Evolutionary conservation across 2,113 vertebrate genomes (phyloP).

Genomic region (Cathartes aura): DNA sequence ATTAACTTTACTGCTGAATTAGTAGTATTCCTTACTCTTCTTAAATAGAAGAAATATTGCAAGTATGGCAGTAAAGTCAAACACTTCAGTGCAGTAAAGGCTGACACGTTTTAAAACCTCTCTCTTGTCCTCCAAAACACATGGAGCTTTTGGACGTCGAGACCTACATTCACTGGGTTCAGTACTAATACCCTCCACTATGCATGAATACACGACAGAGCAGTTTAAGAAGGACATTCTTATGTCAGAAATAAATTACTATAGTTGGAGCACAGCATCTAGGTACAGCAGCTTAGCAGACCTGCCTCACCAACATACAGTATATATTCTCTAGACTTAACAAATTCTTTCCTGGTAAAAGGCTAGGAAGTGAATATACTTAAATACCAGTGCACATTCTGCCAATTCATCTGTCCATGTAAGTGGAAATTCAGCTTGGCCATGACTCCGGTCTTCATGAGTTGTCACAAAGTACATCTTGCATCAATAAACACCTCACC

Average conservation of each 20-base stretch:
- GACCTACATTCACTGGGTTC: background rate
- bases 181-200: background rate
- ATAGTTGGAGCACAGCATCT: background rate
- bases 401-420: background rate
- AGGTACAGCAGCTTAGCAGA: background rate
- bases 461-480: background rate
- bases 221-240: background rate
- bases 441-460: background rate
- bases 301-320: background rate
- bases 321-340: background rate
- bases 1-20: constrained; percentile 33
- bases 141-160: background rate
- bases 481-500: background rate
- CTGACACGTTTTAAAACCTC: background rate
- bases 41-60: constrained; percentile 3
- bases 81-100: background rate
- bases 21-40: background rate
- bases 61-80: background rate
- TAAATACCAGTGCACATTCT: background rate
- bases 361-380: background rate
- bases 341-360: background rate
- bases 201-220: fast-evolving
- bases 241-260: background rate
- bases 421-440: background rate
- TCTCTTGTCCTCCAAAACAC: background rate